Evolutionary conservation across 1,140 invertebrate genomes (phyloP), one percentile per base, ranked within the genome.

Genomic region (Macrobrachium rosenbergii): DNA sequence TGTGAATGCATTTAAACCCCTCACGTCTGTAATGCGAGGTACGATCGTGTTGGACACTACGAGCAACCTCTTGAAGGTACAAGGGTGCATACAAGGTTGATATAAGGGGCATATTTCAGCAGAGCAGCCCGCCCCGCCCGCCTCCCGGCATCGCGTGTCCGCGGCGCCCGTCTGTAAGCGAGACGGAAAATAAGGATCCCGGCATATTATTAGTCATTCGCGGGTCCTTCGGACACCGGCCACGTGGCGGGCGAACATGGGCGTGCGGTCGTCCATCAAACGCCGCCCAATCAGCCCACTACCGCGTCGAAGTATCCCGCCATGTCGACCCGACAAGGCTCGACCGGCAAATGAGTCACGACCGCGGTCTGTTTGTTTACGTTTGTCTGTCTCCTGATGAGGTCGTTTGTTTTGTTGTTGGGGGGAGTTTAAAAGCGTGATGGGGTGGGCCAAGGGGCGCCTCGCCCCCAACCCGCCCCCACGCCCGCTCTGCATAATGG

Each of bases 351-450:
- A 83, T 83, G 75, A 83, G 82, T 83, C 82, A 83, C 59, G 82
- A 76, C 73, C 37, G 75, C 23, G 59, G 72, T 83, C 60, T 77
- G 82, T 83, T 76, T 84, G 83, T 84, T 78, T 84, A 73, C 45
- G 82, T 83, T 76, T 84, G 83, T 84, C 67, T 84, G 83, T 84
- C 75, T 64, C 75, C 64, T 84, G 73, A 84, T 84, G 77, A 67
- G 60, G 73, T 78, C 60, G 60, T 84, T 84, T 78, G 62, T 81
- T 81, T 63, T 62, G 78, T 80, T 80, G 78, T 12, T 59, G 21
- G 58, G 43, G 28, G 77, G 62, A 67, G 43, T 63, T 63, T 19
- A 52, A 43, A 19, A 64, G 80, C 8, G 23, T 19, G 6, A 60
- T 16, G 64, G 67, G 37, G 21, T 8, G 19, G 69, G 69, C n/a